Percentiles rank a stretch among this genome's conserved stretches.
These are phyloP conservation scores for Theretra japonica DNA, from an alignment of 2,888 invertebrate genomes.

Conservation along the genomic window DNA sequence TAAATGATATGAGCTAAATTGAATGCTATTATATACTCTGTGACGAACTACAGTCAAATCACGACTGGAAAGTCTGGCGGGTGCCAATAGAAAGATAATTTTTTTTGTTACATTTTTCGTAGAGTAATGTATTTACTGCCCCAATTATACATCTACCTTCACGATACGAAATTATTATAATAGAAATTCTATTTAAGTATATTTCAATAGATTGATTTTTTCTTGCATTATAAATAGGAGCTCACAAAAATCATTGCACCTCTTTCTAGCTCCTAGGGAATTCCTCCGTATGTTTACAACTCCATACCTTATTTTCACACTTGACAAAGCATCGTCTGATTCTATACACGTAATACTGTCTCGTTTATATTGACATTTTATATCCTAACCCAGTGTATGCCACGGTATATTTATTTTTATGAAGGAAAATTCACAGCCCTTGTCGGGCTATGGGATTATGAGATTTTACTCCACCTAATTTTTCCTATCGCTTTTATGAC, in stretches of 20 bases:
- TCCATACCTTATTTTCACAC: constrained; percentile 59
- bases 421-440: constrained; percentile 42
- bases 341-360: constrained; percentile 66
- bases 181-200: too few relatives aligned
- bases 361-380: constrained; percentile 69
- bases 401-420: constrained; percentile 53
- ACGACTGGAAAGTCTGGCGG: too few relatives aligned
- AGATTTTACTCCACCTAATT: constrained; percentile 30
- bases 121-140: too few relatives aligned
- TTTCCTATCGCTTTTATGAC: background rate
- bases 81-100: too few relatives aligned
- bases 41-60: too few relatives aligned
- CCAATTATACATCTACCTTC: too few relatives aligned
- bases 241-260: background rate
- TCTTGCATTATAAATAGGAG: too few relatives aligned
- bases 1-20: too few relatives aligned
- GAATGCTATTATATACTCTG: too few relatives aligned
- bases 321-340: constrained; percentile 67
- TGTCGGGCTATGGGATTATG: constrained; percentile 33
- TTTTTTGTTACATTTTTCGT: too few relatives aligned
- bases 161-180: too few relatives aligned
- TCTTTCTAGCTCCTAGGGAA: background rate
- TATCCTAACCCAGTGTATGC: constrained; percentile 51
- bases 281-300: constrained; percentile 43
- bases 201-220: too few relatives aligned